Evolutionary conservation across 2,797 vertebrate species (phyloP), one percentile per base, ranked within the genome.

Genomic region (Anguilla megastoma): DNA sequence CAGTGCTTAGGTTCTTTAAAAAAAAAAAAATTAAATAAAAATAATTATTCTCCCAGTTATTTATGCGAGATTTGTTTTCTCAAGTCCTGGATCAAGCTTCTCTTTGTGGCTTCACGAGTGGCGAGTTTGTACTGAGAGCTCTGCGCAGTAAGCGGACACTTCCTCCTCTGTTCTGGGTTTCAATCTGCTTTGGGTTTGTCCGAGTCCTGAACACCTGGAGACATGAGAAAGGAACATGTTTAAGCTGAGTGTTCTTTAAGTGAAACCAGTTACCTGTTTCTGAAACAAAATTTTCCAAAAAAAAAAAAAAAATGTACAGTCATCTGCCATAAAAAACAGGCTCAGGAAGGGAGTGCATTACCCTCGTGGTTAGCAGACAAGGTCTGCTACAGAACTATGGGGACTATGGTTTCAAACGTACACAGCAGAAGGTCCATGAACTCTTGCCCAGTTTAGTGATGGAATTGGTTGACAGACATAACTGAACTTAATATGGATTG

Each of bases 161-260:
- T 83, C 48, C 74, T 54, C 45, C 18, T 86, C 27, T 2, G 6
- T 54, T 36, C 82, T 56, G 14, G 48, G 30, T n/a, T 87, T 93
- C 90, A 93, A 80, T 93, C 91, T n/a, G 85, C 71, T 91, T 93
- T 93, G 63, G 88, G 76, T 85, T 93, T 93, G 60, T 88, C 87
- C 66, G 90, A 87, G 63, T 91, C 88, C 45, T 84, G 24, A 52
- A 69, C 79, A 89, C 90, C 92, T 92, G 58, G 21, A 82, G 5
- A 89, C 87, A 90, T 21, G 85, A 88, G 76, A 63, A 1, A 87
- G 50, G 69, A 14, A 71, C 21, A 21, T 27, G 8, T 85, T 50
- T 85, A 52, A 83, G 54, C 84, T 58, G n/a, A 82, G 27, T 12
- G 16, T 24, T 33, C 24, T 69, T 41, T 33, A 41, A 56, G 54